Base-by-base conservation (phyloP, 1,140 invertebrate genomes). In the Reticulitermes speratus region DNA sequence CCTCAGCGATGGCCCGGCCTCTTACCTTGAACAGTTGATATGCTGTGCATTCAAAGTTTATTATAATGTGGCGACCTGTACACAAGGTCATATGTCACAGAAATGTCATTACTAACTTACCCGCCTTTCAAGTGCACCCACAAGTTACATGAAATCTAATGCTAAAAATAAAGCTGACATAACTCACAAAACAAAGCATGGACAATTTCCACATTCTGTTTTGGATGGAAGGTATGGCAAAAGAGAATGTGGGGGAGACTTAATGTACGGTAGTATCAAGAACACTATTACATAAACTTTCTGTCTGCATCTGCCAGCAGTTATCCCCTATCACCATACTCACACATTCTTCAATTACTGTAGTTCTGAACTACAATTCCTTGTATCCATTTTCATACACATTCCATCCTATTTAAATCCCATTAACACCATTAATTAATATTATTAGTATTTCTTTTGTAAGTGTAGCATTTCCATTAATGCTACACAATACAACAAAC, bases 261-360 rank as follows among this genome's bases (percentile, higher is more conserved):
- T 16, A 75, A 8, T 75, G 65, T 75, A 75, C 65, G 30, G 3
- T 23, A 65, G 65, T 75, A 75, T 30, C 65, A n/a, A 16, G 65
- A 75, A 75, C 65, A 75, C 30, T 75, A 75, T 30, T 75, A 75
- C n/a, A 30, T 75, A n/a, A 75, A 75, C 65, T 69, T 69, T 69
- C 65, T 30, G 65, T 75, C 14, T 16, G 7, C 1, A 75, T 25
- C 65, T 75, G n/a, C 65, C 65, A 75, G 2, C 7, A 75, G n/a
- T 21, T 75, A 75, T 9, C 65, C 8, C 59, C 25, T 12, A 16
- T 55, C 52, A 55, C 52, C 52, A 21, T 55, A 16, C 14, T 21
- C 5, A 55, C 65, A 75, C n/a, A 75, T 75, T n/a, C n/a, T 30
- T 75, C 65, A 75, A 25, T 30, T 30, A 8, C n/a, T 75, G 65